Evolutionary conservation across 1,140 invertebrate genomes (phyloP), one percentile per base, ranked within the genome.

Genomic region (Cylas formicarius): DNA sequence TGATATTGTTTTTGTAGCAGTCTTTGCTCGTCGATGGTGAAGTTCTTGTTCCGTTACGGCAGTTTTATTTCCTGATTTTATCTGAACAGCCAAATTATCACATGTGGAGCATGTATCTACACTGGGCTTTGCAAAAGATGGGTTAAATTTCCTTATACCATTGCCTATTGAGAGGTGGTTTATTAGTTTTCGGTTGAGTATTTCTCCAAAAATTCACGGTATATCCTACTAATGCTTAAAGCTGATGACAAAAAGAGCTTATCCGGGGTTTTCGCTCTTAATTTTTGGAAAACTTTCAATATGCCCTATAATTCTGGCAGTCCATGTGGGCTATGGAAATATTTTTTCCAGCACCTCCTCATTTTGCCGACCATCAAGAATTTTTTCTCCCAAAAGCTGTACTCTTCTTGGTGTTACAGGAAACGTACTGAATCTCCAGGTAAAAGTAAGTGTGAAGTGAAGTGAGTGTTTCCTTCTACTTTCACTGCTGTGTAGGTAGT

Each of bases 61-160:
- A 5, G 34, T 2, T 4, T 11, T 10, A 34, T 34, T 10, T 10
- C 32, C 32, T 13, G 32, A 13, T 18, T 34, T 18, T 36, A 36
- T 17, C 24, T 19, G 8, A 17, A 36, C 19, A 19, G 14, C 34
- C 14, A 36, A 19, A 36, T 22, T 2, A 8, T 34, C 32, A 34
- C 32, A 34, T 13, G 32, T 34, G 20, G 32, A 34, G 32, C 32
- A 34, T 4, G 10, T 34, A 18, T 34, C 17, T 13, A 34, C 10
- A 17, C 17, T 34, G 32, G n/a, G n/a, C n/a, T 10, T 19, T 36
- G 11, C 19, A 19, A 36, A 36, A 36, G 34, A 3, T 21, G 10
- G 24, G 34, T 3, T 17, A 36, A 9, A 36, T 36, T 19, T 36
- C 11, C 13, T 36, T 36, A 36, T 36, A 36, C 34, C 34, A 36